A percentile compares a stretch with the other conserved stretches of the same genome.
These are phyloP conservation scores for Lutraria lutraria DNA, from an alignment of 2,888 invertebrate genomes.

Conservation along the genomic window DNA sequence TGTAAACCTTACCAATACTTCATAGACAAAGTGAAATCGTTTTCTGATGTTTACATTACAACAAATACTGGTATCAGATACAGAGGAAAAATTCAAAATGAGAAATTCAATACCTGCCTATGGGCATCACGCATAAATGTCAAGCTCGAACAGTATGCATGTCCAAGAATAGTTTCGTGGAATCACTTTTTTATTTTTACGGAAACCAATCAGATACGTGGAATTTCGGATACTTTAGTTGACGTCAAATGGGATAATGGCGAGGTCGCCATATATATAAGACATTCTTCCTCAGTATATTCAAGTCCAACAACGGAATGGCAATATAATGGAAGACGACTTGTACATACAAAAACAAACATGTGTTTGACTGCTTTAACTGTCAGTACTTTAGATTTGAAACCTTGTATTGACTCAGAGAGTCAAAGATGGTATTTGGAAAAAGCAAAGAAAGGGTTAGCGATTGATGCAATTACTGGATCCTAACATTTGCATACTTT, in stretches of 20 bases:
- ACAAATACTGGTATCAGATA: background rate
- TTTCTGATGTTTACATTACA: conserved; percentile 56
- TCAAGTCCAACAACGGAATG: background rate
- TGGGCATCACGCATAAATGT: background rate
- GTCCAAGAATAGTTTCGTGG: conserved; percentile 14
- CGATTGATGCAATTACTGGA: no score
- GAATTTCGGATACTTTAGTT: conserved; percentile 21
- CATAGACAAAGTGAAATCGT: conserved; percentile 37
- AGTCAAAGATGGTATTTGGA: conserved; percentile 22
- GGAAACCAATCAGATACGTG: conserved; percentile 39
- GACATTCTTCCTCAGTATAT: background rate
- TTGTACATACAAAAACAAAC: background rate
- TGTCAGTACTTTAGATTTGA: background rate
- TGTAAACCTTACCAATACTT: conserved; percentile 58
- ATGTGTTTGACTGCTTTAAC: conserved; percentile 26
- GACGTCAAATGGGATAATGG: background rate
- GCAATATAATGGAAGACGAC: background rate
- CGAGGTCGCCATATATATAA: background rate
- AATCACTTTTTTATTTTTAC: conserved; percentile 56
- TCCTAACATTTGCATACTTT: no score
- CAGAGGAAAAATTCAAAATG: conserved; percentile 39
- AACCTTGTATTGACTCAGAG: background rate
- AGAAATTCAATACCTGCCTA: conserved; percentile 1
- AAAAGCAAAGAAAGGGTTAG: background rate
- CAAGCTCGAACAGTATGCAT: conserved; percentile 41